These are phyloP conservation scores for Artibeus lituratus DNA, from an alignment of 2,797 vertebrate genomes.

Conservation along the genomic window DNA sequence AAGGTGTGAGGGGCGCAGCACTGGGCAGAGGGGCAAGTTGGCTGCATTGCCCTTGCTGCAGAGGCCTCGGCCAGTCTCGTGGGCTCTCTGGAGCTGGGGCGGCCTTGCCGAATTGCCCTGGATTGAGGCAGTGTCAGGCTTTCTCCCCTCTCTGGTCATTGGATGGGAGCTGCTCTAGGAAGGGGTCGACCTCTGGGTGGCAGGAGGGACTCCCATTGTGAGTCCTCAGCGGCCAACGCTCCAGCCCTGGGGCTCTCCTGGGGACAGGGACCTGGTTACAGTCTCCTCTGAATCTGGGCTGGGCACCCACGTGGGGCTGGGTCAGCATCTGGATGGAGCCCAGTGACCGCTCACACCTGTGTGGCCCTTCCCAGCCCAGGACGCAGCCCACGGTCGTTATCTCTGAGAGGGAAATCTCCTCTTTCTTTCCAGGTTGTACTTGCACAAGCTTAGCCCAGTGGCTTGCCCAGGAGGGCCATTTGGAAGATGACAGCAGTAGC, in stretches of 20 bases:
- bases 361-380: accelerated
- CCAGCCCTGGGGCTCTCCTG: background rate
- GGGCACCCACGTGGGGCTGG: background rate
- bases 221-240: background rate
- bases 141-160: background rate
- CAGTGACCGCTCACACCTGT: too few species aligned
- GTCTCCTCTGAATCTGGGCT: background rate
- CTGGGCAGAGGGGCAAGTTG: background rate
- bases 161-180: background rate
- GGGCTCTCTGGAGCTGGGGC: too few species aligned
- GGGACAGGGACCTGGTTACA: background rate
- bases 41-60: background rate
- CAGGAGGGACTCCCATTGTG: background rate
- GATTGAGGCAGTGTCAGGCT: background rate
- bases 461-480: background rate
- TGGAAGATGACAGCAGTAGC: background rate
- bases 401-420: background rate
- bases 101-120: too few species aligned
- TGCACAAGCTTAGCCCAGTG: background rate
- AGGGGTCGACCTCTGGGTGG: background rate
- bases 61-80: accelerated
- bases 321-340: background rate
- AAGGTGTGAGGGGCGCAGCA: background rate
- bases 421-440: background rate
- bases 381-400: too few species aligned